Conservation (phyloP, 2,888 invertebrate species). For the Marasmarcha lunaedactyla region DNA sequence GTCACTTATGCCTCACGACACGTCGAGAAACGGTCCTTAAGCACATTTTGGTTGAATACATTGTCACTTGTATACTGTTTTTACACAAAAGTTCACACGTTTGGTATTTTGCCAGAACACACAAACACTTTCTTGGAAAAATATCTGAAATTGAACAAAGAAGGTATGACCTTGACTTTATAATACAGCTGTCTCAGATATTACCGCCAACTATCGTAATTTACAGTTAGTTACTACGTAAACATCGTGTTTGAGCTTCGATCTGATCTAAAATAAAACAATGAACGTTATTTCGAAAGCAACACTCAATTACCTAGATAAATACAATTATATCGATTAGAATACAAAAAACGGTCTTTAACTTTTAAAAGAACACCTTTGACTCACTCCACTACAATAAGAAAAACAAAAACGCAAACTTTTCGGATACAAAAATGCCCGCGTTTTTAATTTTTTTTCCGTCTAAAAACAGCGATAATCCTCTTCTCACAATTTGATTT, state of each 20-base stretch:
- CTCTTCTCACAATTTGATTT: too few species aligned
- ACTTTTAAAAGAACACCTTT: neutral
- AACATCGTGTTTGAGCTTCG: neutral
- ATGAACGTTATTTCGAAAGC: neutral
- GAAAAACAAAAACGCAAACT: neutral
- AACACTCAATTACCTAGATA: neutral
- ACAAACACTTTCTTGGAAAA: constrained; percentile 15
- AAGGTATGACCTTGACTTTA: constrained; percentile 17
- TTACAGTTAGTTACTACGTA: neutral
- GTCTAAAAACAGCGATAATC: too few species aligned
- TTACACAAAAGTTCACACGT: constrained; percentile 17
- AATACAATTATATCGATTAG: neutral
- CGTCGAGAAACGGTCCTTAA: constrained; percentile 16
- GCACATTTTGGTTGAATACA: constrained; percentile 27
- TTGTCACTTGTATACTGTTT: constrained; percentile 33
- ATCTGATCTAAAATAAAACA: neutral
- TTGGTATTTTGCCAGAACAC: constrained; percentile 24
- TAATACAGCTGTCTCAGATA: constrained; percentile 10
- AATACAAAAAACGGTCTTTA: neutral
- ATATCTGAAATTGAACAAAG: constrained; percentile 18
- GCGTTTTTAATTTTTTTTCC: too few species aligned
- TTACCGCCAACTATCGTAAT: neutral
- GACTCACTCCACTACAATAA: neutral
- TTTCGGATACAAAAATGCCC: neutral
- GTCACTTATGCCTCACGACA: constrained; percentile 32